Evolutionary conservation across 2,888 invertebrate genomes (phyloP), one percentile per base, ranked within the genome.

Genomic region (Kryphioiulus occultus): DNA sequence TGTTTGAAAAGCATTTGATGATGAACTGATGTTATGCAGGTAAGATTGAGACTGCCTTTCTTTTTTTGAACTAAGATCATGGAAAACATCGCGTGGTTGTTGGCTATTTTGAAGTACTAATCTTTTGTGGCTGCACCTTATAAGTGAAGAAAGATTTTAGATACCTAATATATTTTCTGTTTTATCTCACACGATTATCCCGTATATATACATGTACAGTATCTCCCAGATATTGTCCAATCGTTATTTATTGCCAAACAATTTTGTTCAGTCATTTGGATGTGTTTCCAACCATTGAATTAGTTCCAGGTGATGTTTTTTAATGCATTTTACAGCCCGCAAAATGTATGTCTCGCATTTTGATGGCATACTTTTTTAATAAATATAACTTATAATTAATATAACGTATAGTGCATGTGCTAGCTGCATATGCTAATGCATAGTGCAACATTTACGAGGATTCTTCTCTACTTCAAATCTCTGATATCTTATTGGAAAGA

Each of bases 221-320:
- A n/a, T 42, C 42, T 42, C 5, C 7, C 47, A 15, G 12, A 47
- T 47, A 47, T 7, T 47, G 47, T 47, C 47, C 47, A 47, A 15
- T 17, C 47, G 17, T 4, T n/a, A n/a, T n/a, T 59, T 59, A n/a
- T 12, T 59, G 1, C 22, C 1, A 59, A 59, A 59, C 59, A 59
- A 59, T 59, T 59, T n/a, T 59, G 59, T 59, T 59, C 59, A 59
- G 59, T 59, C 59, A 59, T 59, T 59, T 59, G 7, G 59, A 59
- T 59, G 2, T n/a, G 59, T 59, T n/a, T 59, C 15, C 59, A 59
- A n/a, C 59, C 3, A 59, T n/a, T 59, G 59, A 59, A 59, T 59
- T 59, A n/a, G 59, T 59, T 59, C 59, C 59, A 59, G 59, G 59
- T 5, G n/a, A 59, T 59, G n/a, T n/a, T n/a, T 3, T 22, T 59